Conservation (phyloP, 2,888 invertebrate genomes). For the Bombylius major region DNA sequence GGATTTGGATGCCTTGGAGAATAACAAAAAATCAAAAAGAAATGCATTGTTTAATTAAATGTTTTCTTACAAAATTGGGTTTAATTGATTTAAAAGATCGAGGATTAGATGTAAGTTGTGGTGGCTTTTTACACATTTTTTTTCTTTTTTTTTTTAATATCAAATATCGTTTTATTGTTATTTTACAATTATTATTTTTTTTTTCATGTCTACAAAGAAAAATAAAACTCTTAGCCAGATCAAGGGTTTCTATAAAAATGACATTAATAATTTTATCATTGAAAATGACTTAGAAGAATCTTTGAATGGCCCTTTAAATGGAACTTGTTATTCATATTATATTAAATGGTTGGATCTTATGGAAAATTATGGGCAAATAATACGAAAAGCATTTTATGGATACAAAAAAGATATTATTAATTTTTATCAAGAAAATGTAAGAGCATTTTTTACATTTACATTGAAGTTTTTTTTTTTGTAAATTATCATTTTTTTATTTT, state of each 20-base stretch:
- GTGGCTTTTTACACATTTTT: neutral
- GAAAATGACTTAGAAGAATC: neutral
- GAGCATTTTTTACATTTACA: neutral
- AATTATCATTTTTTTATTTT: neutral
- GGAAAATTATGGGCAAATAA: conserved; percentile 7
- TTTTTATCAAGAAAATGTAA: conserved; percentile 7
- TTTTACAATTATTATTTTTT: no score
- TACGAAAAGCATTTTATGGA: conserved; percentile 10
- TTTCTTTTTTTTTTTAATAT: neutral
- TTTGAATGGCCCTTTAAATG: conserved; percentile 13
- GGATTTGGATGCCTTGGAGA: conserved; percentile 15
- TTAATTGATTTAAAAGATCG: conserved; percentile 22
- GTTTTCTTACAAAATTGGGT: conserved; percentile 22
- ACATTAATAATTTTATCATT: no score
- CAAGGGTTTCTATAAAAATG: no score
- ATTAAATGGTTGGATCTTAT: conserved; percentile 15
- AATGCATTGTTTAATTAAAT: conserved; percentile 23
- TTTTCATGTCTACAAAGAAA: no score
- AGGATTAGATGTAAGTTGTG: conserved; percentile 20
- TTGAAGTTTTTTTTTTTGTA: neutral
- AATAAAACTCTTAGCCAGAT: no score
- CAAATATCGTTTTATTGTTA: no score
- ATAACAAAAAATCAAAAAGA: conserved; percentile 10
- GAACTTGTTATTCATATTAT: conserved; percentile 19
- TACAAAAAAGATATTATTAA: conserved; percentile 4